These are phyloP conservation scores for Bellardia pandia DNA, from an alignment of 2,888 invertebrate genomes.

Conservation along the genomic window DNA sequence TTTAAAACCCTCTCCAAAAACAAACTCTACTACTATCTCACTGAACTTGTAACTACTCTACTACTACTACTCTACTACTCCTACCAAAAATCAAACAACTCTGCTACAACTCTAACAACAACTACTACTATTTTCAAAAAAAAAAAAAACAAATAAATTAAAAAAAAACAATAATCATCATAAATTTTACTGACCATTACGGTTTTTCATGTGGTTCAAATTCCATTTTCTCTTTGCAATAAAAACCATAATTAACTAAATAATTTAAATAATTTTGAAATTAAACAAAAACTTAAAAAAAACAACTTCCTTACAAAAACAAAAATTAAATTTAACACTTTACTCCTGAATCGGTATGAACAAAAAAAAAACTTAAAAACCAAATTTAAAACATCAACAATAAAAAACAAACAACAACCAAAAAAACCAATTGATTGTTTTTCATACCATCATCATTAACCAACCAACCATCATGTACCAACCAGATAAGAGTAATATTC, in stretches of 20 bases:
- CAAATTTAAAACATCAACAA: conserved; percentile 45
- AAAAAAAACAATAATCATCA: neutral
- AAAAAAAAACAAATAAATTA: neutral
- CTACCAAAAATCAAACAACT: conserved; percentile 43
- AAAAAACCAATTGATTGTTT: conserved; percentile 63
- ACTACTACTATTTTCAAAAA: conserved; percentile 49
- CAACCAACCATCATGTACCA: conserved; percentile 74
- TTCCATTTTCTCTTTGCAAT: conserved; percentile 7
- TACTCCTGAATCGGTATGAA: conserved; percentile 33
- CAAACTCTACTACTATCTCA: conserved; percentile 46
- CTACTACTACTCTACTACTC: conserved; percentile 52
- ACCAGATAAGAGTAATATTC: conserved; percentile 94
- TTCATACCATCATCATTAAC: conserved; percentile 58
- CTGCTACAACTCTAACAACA: conserved; percentile 61
- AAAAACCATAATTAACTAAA: conserved; percentile 41
- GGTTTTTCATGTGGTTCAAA: conserved; percentile 30
- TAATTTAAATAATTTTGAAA: conserved; percentile 30
- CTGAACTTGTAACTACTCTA: conserved; percentile 59
- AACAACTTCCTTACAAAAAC: conserved; percentile 75
- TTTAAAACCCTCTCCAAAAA: conserved; percentile 6
- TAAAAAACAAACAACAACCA: conserved; percentile 55
- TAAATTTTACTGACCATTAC: conserved; percentile 2
- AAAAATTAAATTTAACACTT: conserved; percentile 28
- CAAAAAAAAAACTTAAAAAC: conserved; percentile 22
- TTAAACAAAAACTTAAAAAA: conserved; percentile 58